phyloP scores from a whole-genome alignment of 2,113 vertebrate species.

The Polyodon spathula region DNA sequence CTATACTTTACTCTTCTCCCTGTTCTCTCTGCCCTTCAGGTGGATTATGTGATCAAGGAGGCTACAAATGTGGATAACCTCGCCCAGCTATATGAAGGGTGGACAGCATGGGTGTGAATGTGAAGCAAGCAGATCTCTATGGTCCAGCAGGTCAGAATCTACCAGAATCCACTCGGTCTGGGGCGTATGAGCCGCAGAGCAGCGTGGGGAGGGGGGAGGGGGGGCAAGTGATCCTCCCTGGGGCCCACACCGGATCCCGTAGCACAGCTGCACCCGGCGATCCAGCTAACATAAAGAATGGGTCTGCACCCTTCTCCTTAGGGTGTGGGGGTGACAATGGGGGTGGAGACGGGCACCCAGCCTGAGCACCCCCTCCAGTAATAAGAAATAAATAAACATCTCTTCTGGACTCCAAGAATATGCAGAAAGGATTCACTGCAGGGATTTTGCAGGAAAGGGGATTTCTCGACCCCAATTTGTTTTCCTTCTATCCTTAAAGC shows the following conservation, averaged over 20 bases:
- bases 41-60: constrained; percentile 98
- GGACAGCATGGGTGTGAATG: constrained; percentile 98
- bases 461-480: background rate
- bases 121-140: constrained; percentile 72
- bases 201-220: constrained; percentile 56
- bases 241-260: constrained; percentile 44
- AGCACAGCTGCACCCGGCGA: constrained; percentile 47
- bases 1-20: background rate
- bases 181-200: constrained; percentile 83
- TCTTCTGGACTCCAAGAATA: constrained; percentile 8
- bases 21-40: constrained; percentile 63
- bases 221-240: constrained; percentile 43
- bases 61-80: constrained; percentile 99
- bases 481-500: constrained; percentile 14
- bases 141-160: constrained; percentile 93
- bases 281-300: constrained; percentile 46
- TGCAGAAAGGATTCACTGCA: constrained; percentile 8
- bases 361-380: constrained; percentile 41
- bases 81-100: constrained; percentile 98
- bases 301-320: constrained; percentile 41
- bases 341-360: too few relatives aligned
- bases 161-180: constrained; percentile 92
- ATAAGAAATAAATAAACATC: constrained; percentile 17
- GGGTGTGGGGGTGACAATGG: constrained; percentile 32
- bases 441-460: constrained; percentile 20